phyloP scores from a whole-genome alignment of 2,113 vertebrate species.

The Tapirus terrestris region DNA sequence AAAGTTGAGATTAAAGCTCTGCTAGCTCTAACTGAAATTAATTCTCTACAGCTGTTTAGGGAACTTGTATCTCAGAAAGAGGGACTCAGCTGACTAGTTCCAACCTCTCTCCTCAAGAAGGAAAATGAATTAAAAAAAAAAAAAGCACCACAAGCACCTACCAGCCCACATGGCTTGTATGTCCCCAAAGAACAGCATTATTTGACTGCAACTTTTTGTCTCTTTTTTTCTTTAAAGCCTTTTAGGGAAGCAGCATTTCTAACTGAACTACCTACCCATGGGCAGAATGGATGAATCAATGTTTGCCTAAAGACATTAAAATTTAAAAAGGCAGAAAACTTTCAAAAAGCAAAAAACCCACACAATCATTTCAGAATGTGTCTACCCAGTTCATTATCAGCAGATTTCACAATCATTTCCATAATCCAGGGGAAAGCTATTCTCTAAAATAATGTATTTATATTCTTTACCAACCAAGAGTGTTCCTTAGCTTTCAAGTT shows the following conservation, averaged over 20 bases:
- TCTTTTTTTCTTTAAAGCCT: constrained; percentile 42
- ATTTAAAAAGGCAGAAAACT: background rate
- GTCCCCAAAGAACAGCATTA: background rate
- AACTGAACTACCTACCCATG: background rate
- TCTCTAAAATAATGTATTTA: constrained; percentile 34
- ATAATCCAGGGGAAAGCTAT: constrained; percentile 43
- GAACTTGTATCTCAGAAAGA: constrained; percentile 77
- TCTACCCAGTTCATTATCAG: constrained; percentile 50
- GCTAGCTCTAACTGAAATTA: constrained; percentile 79
- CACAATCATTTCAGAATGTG: background rate
- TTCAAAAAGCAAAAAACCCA: background rate
- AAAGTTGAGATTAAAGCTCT: constrained; percentile 83
- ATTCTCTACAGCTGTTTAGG: constrained; percentile 84
- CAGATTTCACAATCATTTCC: constrained; percentile 52
- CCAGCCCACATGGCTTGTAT: background rate
- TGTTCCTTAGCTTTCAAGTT: constrained; percentile 45
- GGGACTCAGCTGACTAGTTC: constrained; percentile 76
- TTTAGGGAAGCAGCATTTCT: background rate
- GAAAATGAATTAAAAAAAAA: background rate
- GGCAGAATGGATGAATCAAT: constrained; percentile 9
- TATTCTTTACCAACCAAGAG: background rate
- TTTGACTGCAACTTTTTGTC: background rate
- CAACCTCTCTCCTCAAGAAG: constrained; percentile 49
- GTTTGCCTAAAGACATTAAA: constrained; percentile 49
- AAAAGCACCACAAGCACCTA: background rate